Base-by-base conservation (phyloP, 2,113 vertebrate genomes). In the Sterrhoptilus dennistouni region DNA sequence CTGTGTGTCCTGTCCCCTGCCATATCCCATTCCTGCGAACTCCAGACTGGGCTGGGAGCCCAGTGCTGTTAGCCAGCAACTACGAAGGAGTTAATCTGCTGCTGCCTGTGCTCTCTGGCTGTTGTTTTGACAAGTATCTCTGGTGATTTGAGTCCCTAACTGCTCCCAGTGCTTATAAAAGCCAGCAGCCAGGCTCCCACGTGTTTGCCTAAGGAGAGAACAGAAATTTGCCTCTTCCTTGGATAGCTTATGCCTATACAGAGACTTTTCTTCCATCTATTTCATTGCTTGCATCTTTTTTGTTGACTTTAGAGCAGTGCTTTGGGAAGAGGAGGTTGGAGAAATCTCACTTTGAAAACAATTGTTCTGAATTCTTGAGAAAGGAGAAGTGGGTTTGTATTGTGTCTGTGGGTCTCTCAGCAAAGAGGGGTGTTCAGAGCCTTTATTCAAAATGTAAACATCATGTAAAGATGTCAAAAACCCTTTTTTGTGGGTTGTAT, bases 101-200 rank as follows among this genome's bases (percentile, higher is more conserved):
- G 82, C 93, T 96, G 93, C 76, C 64, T 95, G 38, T 93, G 92
- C 92, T 86, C 77, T 82, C 90, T 76, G 86, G 57, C 93, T 90
- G 83, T 90, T 96, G 87, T 96, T 95, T 95, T 96, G 96, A 96
- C 95, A 90, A 96, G 93, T 74, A 89, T 96, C 90, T 96, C 83
- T 95, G 60, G 88, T 94, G 93, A 95, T 94, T 93, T 96, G 92
- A 93, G 95, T 97, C 95, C 85, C 88, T 90, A 86, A 86, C 92
- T 96, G 92, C 93, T 94, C 96, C 88, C 85, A 93, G 61, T 14
- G 75, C 93, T 96, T 95, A 70, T 49, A 94, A 92, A 96, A 96
- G 60, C 24, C 4, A 85, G 93, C 93, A 95, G 86, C 71, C 85
- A 71, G 76, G 54, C 86, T 95, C 85, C 76, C 90, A 95, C 31